Base-by-base conservation (phyloP, 2,797 vertebrate species). In the Acanthurus leucopareius region DNA sequence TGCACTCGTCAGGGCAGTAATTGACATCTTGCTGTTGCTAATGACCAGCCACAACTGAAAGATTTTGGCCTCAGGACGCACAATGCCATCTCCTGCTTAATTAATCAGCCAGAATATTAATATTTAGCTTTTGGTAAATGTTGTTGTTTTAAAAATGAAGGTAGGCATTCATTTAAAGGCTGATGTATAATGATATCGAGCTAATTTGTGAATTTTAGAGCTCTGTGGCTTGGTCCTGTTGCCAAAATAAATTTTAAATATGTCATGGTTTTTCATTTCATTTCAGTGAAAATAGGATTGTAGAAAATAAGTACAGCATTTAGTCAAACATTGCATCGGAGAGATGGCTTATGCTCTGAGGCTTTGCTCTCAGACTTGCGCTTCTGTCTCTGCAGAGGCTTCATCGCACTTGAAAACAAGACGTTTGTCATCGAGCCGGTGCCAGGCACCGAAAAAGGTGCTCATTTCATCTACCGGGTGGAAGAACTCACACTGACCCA, bases 401-500 rank as follows among this genome's bases (percentile, higher is more conserved):
- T 99, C 90, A 95, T 99, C 85, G 89, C 90, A n/a, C 93, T 98
- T 83, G 96, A 92, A 93, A 96, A 97, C 92, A 95, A 90, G 93
- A 96, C 95, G 75, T 97, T 97, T 81, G 69, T 98, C 85, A 93
- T 99, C 64, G 97, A 99, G 92, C 97, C 98, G 0, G 75, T 90
- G 80, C 88, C 93, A 76, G 95, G 92, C 59, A 75, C 87, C 69
- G 80, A 90, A 32, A 77, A 85, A 0, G 73, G 86, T 69, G 86
- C 92, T 60, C 97, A 98, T 94, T 94, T 95, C 86, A 93, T 99
- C 91, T 96, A 96, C 92, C 86, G 90, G 73, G 95, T 93, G 22
- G 95, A 96, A 74, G 93, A 94, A 45, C 92, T 97, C 86, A 73
- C 47, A 17, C 73, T 95, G 66, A 73, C 88, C 83, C 89, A 89